Percentiles rank a stretch among this genome's conserved stretches.
Conservation (phyloP, 2,113 vertebrate genomes). For the Manacus vitellinus region DNA sequence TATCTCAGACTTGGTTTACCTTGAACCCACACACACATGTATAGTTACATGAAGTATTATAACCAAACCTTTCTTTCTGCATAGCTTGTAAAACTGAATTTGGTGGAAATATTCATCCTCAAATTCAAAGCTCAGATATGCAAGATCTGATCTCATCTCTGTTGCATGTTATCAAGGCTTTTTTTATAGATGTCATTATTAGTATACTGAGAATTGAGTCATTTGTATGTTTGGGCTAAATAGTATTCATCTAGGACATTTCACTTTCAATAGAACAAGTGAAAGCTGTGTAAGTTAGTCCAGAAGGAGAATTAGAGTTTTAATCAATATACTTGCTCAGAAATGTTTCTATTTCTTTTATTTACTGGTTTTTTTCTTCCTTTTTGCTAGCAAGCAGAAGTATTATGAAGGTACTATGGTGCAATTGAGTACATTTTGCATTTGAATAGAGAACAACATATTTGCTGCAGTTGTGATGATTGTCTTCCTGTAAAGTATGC, state of each 20-base stretch:
- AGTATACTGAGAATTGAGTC: background rate
- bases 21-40: accelerated
- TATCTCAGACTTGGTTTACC: background rate
- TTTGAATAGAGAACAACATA: slow-evolving; percentile 1
- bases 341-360: accelerated
- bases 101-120: background rate
- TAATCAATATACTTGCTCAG: background rate
- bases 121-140: background rate
- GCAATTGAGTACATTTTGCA: background rate
- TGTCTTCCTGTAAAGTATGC: background rate
- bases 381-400: background rate
- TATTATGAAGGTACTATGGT: background rate
- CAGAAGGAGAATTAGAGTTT: background rate
- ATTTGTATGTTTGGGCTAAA: background rate
- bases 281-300: background rate
- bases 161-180: background rate
- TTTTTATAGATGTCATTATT: background rate
- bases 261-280: background rate
- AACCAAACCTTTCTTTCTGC: background rate
- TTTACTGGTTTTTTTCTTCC: background rate
- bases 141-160: background rate
- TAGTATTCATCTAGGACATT: background rate
- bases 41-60: background rate
- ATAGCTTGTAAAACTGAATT: background rate
- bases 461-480: background rate